Percentiles rank a stretch among this genome's conserved stretches.
phyloP scores from a whole-genome alignment of 2,888 invertebrate genomes.

The Acleris emargana region DNA sequence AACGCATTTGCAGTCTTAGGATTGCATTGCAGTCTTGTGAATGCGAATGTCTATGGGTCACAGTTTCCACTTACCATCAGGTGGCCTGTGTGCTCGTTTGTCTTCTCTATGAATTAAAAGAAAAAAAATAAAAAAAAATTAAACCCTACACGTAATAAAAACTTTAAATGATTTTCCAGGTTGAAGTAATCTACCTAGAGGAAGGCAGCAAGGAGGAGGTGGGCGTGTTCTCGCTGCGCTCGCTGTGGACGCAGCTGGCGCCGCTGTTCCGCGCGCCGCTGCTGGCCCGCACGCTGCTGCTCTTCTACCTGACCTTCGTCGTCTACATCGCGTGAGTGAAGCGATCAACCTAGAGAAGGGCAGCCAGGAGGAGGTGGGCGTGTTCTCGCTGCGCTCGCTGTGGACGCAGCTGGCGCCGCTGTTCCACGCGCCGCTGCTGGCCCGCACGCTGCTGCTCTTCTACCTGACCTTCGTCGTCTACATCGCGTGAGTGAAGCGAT shows the following conservation, averaged over 20 bases:
- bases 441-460: conserved; percentile 80
- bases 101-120: too few relatives aligned
- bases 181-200: too few relatives aligned
- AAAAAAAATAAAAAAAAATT: too few relatives aligned
- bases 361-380: conserved; percentile 56
- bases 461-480: conserved; percentile 86
- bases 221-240: too few relatives aligned
- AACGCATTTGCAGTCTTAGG: too few relatives aligned
- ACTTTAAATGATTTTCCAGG: conserved; percentile 10
- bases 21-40: too few relatives aligned
- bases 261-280: conserved; percentile 82
- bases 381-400: conserved; percentile 75
- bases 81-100: too few relatives aligned
- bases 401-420: conserved; percentile 83
- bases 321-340: conserved; percentile 85
- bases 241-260: conserved; percentile 82
- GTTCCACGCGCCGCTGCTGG: conserved; percentile 79
- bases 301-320: conserved; percentile 84
- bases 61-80: too few relatives aligned
- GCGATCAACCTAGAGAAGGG: conserved; percentile 62
- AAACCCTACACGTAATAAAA: too few relatives aligned
- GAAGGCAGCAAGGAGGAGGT: too few relatives aligned
- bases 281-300: conserved; percentile 76
- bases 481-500: conserved; percentile 78
- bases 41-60: too few relatives aligned